Conservation (phyloP, 2,888 invertebrate species). For the Magallana nippona region DNA sequence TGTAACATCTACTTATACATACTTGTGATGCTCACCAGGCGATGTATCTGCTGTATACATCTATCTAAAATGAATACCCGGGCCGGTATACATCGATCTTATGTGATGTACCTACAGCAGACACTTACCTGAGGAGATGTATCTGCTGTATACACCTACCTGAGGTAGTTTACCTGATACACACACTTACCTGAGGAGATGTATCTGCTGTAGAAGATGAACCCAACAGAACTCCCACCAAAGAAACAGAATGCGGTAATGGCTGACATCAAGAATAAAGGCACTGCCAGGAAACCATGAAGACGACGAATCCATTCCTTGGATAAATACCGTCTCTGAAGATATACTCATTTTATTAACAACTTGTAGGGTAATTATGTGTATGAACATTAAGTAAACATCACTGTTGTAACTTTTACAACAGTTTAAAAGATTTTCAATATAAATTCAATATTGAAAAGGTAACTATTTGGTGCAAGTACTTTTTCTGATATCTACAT, state of each 20-base stretch:
- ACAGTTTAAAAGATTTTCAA: not conserved
- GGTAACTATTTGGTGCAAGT: too few relatives aligned
- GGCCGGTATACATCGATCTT: not conserved
- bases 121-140: conserved; percentile 67
- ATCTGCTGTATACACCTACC: not conserved
- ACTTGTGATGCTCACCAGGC: not conserved
- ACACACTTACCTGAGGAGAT: conserved; percentile 48
- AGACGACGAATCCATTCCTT: conserved; percentile 82
- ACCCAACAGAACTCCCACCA: conserved; percentile 87
- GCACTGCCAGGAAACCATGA: conserved; percentile 86
- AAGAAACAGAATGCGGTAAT: conserved; percentile 94
- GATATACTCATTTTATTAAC: not conserved
- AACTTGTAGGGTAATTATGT: too few relatives aligned
- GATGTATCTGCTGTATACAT: not conserved
- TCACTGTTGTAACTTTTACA: not conserved
- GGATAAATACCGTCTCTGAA: conserved; percentile 59
- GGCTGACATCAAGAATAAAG: conserved; percentile 89
- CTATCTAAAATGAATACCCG: not conserved
- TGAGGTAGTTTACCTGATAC: not conserved
- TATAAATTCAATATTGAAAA: not conserved
- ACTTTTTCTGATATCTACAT: too few relatives aligned
- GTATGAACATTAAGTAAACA: too few relatives aligned
- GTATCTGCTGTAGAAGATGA: conserved; percentile 85
- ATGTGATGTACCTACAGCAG: conserved; percentile 82
- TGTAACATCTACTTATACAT: too few relatives aligned